Evolutionary conservation across 1,140 invertebrate species (phyloP), one percentile per base, ranked within the genome.

Genomic region (Drosophila virilis): DNA sequence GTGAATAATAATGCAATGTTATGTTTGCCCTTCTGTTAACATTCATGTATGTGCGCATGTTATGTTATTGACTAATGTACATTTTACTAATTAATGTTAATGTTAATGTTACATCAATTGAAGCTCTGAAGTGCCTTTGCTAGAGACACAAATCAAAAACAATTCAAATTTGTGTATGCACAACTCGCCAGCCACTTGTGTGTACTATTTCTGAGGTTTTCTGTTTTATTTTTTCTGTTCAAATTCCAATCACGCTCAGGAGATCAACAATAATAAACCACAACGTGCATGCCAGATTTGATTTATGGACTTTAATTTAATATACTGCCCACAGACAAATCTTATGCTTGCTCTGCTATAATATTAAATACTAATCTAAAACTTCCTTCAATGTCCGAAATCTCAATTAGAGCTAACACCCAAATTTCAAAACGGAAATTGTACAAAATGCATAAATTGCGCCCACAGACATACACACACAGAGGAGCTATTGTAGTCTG

Each of bases 381-480:
- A 15, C 35, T 58, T 43, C 46, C 48, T 38, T 13, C 28, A 45
- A 50, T 54, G 58, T 67, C 55, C 64, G 7, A 62, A 60, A 61
- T 64, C 72, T 68, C 62, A 79, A 83, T 85, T 80, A 70, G 68
- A 45, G 65, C 40, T 59, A 68, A 62, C 46, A 59, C 17, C 40
- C 33, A 42, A 77, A 59, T 66, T 62, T 38, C 37, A 33, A 43
- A 65, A 57, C 79, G 83, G 83, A 86, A 88, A 83, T 83, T 77
- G 83, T 59, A 43, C 48, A 51, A 84, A 76, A 76, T 71, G 62
- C 70, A 71, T 84, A 74, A 84, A 85, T 61, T 80, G 57, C 33
- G 51, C 22, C 32, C 72, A 68, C 60, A 73, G 46, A 40, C 62
- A 48, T 5, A 15, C 35, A 51, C 13, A 35, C 22, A 10, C 8